phyloP scores from a whole-genome alignment of 2,888 invertebrate genomes.

The Tyria jacobaeae region DNA sequence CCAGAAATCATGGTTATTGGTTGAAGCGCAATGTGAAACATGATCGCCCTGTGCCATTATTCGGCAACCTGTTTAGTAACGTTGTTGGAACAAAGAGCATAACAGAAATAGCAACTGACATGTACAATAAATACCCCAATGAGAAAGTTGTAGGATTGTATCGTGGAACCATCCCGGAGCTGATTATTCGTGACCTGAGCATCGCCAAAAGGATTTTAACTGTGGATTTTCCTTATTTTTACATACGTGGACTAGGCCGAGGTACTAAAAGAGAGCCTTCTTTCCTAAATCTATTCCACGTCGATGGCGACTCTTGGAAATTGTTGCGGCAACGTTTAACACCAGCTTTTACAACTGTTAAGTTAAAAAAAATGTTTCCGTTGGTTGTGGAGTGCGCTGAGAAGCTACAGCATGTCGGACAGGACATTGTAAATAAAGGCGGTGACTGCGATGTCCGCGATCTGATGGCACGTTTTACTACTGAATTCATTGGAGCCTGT shows the following conservation, averaged over 20 bases:
- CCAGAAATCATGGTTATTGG: slow-evolving; percentile 68
- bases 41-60: slow-evolving; percentile 62
- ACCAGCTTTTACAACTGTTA: slow-evolving; percentile 71
- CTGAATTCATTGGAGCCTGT: slow-evolving; percentile 69
- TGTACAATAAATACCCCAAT: slow-evolving; percentile 66
- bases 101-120: slow-evolving; percentile 51
- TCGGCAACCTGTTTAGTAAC: slow-evolving; percentile 64
- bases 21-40: slow-evolving; percentile 66
- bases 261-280: slow-evolving; percentile 60
- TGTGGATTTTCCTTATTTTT: slow-evolving; percentile 65
- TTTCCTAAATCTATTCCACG: slow-evolving; percentile 63
- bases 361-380: slow-evolving; percentile 75
- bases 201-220: slow-evolving; percentile 61
- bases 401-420: slow-evolving; percentile 59
- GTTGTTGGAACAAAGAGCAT: slow-evolving; percentile 58
- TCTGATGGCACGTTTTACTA: slow-evolving; percentile 69
- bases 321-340: slow-evolving; percentile 71
- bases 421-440: slow-evolving; percentile 53
- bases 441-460: slow-evolving; percentile 62
- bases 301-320: slow-evolving; percentile 73
- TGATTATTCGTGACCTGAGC: slow-evolving; percentile 68
- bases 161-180: slow-evolving; percentile 63
- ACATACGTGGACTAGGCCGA: slow-evolving; percentile 62
- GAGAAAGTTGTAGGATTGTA: slow-evolving; percentile 73
- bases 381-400: slow-evolving; percentile 69